Evolutionary conservation across 2,113 vertebrate genomes (phyloP).

Genomic region (Marmota monax): DNA sequence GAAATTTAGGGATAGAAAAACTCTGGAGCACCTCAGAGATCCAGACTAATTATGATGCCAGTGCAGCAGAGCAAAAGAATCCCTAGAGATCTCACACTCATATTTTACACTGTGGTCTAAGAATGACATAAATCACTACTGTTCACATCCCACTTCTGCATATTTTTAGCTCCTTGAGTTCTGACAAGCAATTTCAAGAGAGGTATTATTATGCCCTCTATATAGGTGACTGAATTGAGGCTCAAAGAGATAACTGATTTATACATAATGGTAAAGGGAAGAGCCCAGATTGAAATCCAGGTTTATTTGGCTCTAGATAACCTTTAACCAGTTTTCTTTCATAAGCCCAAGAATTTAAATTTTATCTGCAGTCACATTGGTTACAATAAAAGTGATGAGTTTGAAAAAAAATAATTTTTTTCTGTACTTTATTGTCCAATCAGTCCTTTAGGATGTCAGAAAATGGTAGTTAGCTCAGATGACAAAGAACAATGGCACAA

Average conservation of each 20-base stretch:
- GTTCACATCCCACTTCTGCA: background rate
- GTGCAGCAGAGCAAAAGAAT: background rate
- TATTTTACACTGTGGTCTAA: constrained; percentile 13
- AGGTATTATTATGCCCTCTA: background rate
- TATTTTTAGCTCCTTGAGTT: constrained; percentile 29
- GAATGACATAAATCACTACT: background rate
- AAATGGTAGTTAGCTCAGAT: background rate
- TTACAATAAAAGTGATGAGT: no score
- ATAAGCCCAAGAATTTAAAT: constrained; percentile 24
- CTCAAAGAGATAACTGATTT: background rate
- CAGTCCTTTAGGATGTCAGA: background rate
- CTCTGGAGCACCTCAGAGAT: background rate
- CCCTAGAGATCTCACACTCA: background rate
- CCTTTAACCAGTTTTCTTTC: background rate
- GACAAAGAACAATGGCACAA: constrained; percentile 40
- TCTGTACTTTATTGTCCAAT: constrained; percentile 3
- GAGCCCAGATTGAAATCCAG: background rate
- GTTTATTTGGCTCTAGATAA: background rate
- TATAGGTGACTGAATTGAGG: constrained; percentile 8
- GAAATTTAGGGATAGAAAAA: background rate
- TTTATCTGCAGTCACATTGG: background rate
- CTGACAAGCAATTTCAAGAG: background rate
- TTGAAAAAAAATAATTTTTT: background rate
- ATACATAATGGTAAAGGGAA: background rate
- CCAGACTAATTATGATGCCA: background rate